Evolutionary conservation across 64 coral and sea anemone species (phyloP), one percentile per base, ranked within the genome.

Genomic region (Porites australiensis): DNA sequence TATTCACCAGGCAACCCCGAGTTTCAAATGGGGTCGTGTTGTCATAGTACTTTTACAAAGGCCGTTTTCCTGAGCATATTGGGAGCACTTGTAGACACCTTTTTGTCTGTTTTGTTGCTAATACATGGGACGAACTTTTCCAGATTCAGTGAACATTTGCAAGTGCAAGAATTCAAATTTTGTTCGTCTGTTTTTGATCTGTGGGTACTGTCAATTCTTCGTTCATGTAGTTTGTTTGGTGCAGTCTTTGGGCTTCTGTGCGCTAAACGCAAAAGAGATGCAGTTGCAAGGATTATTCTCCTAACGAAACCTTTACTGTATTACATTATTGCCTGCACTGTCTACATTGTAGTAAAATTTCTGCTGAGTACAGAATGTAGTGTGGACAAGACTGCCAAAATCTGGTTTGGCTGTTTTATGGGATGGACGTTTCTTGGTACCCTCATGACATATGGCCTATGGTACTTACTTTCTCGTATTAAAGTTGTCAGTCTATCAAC

Each of bases 161-260:
- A 77, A 62, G 27, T 91, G 48, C 13, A 66, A 47, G 70, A 94
- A 6, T 94, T 89, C 77, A 82, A 98, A 49, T 98, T 98, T 55
- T 98, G 95, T 22, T 90, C 88, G 8, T 94, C 88, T n/a, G 79
- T 85, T 16, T 94, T 98, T 82, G 95, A 98, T 71, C 68, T 98
- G 22, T 98, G 92, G 95, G 7, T 94, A 10, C 58, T 94, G 37
- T 94, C 95, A 3, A 72, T 98, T 53, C 10, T 90, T 43, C 92
- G 95, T 37, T 64, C 64, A 53, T 69, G 52, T 12, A 22, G 79
- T 68, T 70, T 93, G 60, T 18, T 94, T n/a, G 95, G 95, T 68
- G 84, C 88, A 52, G 14, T 82, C 45, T 23, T 98, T 69, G 95
- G 88, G 15, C 20, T 88, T 82, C 60, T 94, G 65, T 89, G 47